These are phyloP conservation scores for Nicator chloris DNA, from an alignment of 2,113 vertebrate species.

Conservation along the genomic window DNA sequence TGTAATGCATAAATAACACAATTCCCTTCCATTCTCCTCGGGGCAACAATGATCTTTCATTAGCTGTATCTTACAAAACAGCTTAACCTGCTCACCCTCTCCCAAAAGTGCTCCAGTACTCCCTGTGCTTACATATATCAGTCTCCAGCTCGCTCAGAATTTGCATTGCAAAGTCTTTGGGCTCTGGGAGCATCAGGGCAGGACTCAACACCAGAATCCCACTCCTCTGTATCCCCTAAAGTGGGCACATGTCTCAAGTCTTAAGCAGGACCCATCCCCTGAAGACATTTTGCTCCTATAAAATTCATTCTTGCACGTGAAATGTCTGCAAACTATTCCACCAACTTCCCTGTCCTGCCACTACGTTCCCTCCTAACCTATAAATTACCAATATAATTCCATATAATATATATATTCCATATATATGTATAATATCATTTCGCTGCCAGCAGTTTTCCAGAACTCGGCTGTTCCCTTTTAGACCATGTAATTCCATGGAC, in stretches of 20 bases:
- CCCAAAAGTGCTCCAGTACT: background rate
- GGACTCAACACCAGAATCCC: background rate
- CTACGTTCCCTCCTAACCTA: background rate
- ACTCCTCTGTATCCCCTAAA: background rate
- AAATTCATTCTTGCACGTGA: background rate
- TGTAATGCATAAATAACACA: background rate
- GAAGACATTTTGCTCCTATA: background rate
- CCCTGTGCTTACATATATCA: background rate
- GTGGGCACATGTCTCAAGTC: background rate
- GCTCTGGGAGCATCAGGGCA: background rate
- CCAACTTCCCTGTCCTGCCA: background rate
- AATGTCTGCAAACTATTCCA: background rate
- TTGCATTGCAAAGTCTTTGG: background rate
- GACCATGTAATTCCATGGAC: background rate
- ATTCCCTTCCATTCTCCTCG: background rate
- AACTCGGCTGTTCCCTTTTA: background rate
- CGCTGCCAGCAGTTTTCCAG: background rate
- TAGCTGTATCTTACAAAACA: background rate
- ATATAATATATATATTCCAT: too few species aligned
- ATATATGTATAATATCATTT: too few species aligned
- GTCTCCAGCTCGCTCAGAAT: background rate
- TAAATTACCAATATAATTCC: background rate
- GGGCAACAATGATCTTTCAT: background rate
- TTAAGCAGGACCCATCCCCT: background rate
- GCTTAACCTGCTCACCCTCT: background rate